Percentiles rank a stretch among this genome's conserved stretches.
phyloP scores from a whole-genome alignment of 1,140 invertebrate genomes.

The Polypedilum vanderplanki region DNA sequence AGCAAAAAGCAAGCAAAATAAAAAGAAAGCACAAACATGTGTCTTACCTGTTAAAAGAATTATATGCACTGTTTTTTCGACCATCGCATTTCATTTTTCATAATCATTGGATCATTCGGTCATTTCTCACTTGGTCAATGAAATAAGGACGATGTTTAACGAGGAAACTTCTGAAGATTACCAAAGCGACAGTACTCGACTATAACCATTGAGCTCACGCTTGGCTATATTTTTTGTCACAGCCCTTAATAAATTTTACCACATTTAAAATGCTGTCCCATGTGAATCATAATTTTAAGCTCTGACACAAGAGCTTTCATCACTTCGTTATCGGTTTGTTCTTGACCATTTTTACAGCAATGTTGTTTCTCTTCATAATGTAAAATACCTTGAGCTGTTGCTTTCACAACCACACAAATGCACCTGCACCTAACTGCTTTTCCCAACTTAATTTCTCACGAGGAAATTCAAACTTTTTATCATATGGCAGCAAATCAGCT shows the following conservation, averaged over 20 bases:
- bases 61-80: slow-evolving; percentile 39
- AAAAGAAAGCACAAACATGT: slow-evolving; percentile 39
- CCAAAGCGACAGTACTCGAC: slow-evolving; percentile 91
- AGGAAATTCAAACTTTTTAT: slow-evolving; percentile 85
- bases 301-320: slow-evolving; percentile 80
- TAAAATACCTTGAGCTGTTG: slow-evolving; percentile 67
- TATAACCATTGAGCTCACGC: slow-evolving; percentile 85
- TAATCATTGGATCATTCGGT: slow-evolving; percentile 55
- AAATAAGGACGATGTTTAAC: slow-evolving; percentile 67
- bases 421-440: slow-evolving; percentile 82
- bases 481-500: slow-evolving; percentile 83
- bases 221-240: slow-evolving; percentile 85
- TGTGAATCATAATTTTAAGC: slow-evolving; percentile 90
- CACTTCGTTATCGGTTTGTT: slow-evolving; percentile 56
- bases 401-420: slow-evolving; percentile 89
- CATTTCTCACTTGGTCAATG: slow-evolving; percentile 69
- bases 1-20: background rate
- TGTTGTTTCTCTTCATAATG: slow-evolving; percentile 59
- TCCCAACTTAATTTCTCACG: slow-evolving; percentile 76
- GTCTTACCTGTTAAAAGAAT: slow-evolving; percentile 39
- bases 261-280: slow-evolving; percentile 92
- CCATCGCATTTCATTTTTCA: slow-evolving; percentile 36
- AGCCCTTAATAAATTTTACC: slow-evolving; percentile 87
- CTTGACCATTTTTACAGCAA: slow-evolving; percentile 84
- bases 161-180: slow-evolving; percentile 81